These are phyloP conservation scores for Ictalurus punctatus DNA, from an alignment of 2,113 vertebrate genomes.

Conservation along the genomic window DNA sequence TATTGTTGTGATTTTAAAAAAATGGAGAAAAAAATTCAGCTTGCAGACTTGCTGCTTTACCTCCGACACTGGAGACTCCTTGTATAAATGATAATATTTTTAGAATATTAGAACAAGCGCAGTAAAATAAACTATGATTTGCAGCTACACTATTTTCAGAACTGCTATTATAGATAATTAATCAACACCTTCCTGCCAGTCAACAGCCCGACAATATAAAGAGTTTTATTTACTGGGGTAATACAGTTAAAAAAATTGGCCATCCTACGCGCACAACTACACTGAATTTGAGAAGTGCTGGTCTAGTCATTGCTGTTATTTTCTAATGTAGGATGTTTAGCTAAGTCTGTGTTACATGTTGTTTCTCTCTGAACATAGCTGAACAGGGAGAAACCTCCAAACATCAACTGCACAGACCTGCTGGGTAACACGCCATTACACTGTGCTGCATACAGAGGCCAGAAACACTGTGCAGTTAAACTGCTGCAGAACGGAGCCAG, in stretches of 20 bases:
- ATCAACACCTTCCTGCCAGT: background rate
- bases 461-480: constrained; percentile 86
- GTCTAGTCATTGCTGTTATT: background rate
- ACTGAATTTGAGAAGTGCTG: background rate
- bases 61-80: background rate
- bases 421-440: constrained; percentile 94
- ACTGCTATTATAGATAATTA: background rate
- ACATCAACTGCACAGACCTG: constrained; percentile 88
- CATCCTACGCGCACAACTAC: background rate
- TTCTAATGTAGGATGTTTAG: background rate
- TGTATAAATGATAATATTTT: background rate
- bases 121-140: background rate
- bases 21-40: background rate
- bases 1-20: background rate
- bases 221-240: background rate
- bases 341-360: background rate
- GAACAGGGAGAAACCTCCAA: constrained; percentile 83
- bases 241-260: background rate
- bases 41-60: background rate
- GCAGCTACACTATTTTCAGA: background rate
- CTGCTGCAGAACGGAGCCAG: constrained; percentile 86
- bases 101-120: background rate
- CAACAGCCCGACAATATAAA: background rate
- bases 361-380: constrained; percentile 71
- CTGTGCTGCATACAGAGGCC: constrained; percentile 93